Conservation (phyloP, 2,797 vertebrate genomes). For the Melanotaenia nigrans region DNA sequence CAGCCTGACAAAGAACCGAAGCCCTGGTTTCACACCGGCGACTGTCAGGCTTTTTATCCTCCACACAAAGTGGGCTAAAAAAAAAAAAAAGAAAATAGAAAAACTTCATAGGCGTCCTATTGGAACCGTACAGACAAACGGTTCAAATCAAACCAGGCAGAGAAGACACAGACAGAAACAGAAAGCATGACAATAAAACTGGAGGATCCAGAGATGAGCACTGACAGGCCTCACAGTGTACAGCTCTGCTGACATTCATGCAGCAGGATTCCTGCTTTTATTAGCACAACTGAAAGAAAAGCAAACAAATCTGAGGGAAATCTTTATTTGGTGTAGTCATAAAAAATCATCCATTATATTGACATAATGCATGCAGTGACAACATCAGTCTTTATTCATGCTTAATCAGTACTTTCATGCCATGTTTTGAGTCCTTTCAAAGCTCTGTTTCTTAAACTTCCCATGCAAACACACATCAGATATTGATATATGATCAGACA, state of each 20-base stretch:
- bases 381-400: constrained; percentile 51
- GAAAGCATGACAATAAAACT: constrained; percentile 55
- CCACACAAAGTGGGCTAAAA: constrained; percentile 62
- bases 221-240: constrained; percentile 48
- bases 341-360: constrained; percentile 65
- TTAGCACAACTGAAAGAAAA: constrained; percentile 66
- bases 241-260: constrained; percentile 45
- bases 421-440: constrained; percentile 41
- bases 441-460: constrained; percentile 18
- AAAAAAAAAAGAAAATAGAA: constrained; percentile 39
- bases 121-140: constrained; percentile 65
- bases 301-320: constrained; percentile 54
- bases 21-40: constrained; percentile 61
- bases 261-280: constrained; percentile 66
- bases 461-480: constrained; percentile 40
- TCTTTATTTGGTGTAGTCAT: constrained; percentile 65
- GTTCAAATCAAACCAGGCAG: constrained; percentile 61
- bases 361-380: constrained; percentile 67
- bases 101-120: constrained; percentile 61
- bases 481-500: constrained; percentile 37
- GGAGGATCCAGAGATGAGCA: constrained; percentile 59
- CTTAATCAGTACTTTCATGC: constrained; percentile 62
- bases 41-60: constrained; percentile 62
- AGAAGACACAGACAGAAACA: constrained; percentile 52
- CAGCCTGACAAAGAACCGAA: constrained; percentile 69